Conservation (phyloP, 2,113 vertebrate genomes). For the Castor canadensis region DNA sequence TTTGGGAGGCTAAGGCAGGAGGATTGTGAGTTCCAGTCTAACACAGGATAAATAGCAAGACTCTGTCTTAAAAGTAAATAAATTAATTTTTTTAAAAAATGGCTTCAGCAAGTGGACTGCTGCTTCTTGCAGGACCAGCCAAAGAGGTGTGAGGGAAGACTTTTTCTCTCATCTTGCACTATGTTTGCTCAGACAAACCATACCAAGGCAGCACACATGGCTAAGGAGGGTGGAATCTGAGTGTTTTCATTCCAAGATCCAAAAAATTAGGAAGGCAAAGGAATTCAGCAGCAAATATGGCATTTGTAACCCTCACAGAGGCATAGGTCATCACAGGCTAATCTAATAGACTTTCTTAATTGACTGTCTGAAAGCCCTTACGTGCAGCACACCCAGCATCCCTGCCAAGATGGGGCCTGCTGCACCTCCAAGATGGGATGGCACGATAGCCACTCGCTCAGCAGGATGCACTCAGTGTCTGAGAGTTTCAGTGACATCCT, state of each 20-base stretch:
- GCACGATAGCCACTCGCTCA: not conserved
- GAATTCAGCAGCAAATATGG: not conserved
- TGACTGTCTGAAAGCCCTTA: not conserved
- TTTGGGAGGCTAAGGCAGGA: too few species aligned
- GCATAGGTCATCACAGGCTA: not conserved
- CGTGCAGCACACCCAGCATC: not conserved
- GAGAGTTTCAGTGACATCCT: not conserved
- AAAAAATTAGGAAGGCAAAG: not conserved
- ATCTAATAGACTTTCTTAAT: not conserved
- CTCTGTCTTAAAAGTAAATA: too few species aligned
- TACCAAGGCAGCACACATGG: not conserved
- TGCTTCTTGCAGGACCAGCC: not conserved
- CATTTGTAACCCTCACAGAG: not conserved
- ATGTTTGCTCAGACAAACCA: slow-evolving; percentile 57
- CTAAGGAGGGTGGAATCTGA: slow-evolving; percentile 56
- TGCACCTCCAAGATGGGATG: too few species aligned
- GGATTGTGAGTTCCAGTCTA: too few species aligned
- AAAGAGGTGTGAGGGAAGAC: not conserved
- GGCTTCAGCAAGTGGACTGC: rapidly evolving
- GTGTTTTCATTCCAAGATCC: slow-evolving; percentile 65
- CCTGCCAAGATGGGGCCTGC: not conserved
- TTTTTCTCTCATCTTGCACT: not conserved
- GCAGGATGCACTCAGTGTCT: too few species aligned
- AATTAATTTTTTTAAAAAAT: too few species aligned
- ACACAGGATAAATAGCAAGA: too few species aligned